Conservation (phyloP, 1,140 invertebrate genomes). For the Eurosta solidaginis region DNA sequence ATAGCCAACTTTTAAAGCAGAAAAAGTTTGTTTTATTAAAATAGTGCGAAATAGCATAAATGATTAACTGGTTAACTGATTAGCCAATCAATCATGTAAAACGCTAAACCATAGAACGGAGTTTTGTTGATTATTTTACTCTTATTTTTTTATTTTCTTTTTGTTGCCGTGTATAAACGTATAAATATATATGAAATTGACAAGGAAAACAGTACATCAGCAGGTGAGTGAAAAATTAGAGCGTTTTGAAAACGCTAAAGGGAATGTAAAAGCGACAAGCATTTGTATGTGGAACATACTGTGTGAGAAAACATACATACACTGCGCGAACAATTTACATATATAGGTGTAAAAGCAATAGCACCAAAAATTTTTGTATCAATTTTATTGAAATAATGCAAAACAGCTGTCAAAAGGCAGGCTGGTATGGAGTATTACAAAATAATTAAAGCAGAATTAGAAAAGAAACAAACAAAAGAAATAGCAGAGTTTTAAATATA, state of each 20-base stretch:
- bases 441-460: no score
- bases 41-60: not conserved
- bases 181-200: constrained; percentile 18
- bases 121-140: no score
- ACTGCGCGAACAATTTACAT: no score
- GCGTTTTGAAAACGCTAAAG: not conserved
- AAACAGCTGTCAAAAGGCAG: not conserved
- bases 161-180: constrained; percentile 13
- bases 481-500: constrained; percentile 22
- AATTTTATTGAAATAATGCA: not conserved
- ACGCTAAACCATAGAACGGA: not conserved
- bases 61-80: not conserved
- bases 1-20: not conserved
- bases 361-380: not conserved
- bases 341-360: not conserved
- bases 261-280: not conserved
- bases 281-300: not conserved
- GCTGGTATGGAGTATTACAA: not conserved
- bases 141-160: no score
- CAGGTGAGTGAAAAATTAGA: not conserved
- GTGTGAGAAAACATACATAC: not conserved
- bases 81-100: not conserved
- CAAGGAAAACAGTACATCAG: constrained; percentile 11
- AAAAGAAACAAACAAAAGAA: not conserved
- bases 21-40: not conserved